These are phyloP conservation scores for Hypotaenidia okinawae DNA, from an alignment of 2,797 vertebrate species.

Conservation along the genomic window DNA sequence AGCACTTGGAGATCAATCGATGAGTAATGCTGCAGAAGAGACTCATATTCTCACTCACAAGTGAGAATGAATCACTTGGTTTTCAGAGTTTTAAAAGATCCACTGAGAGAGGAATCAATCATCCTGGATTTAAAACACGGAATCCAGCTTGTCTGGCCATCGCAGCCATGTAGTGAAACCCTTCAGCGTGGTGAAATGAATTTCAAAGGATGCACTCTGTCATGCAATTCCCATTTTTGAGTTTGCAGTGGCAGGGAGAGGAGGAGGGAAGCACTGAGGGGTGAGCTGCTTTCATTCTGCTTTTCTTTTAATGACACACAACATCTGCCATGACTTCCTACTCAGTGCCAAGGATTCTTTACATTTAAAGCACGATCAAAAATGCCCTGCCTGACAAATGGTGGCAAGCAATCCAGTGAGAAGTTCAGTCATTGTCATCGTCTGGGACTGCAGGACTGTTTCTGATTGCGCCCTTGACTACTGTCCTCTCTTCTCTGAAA, in stretches of 20 bases:
- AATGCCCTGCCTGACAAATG: neutral
- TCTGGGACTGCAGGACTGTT: neutral
- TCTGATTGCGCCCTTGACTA: neutral
- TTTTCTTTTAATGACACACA: neutral
- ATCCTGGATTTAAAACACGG: neutral
- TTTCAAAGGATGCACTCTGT: rapidly evolving
- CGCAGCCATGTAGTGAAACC: neutral
- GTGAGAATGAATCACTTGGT: neutral
- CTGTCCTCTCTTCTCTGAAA: neutral
- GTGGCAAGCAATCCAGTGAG: neutral
- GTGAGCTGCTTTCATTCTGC: neutral
- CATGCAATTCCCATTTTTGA: neutral
- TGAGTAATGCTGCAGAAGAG: neutral
- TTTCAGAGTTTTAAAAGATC: neutral
- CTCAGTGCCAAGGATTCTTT: neutral
- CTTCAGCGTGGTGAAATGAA: neutral
- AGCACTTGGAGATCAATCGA: neutral
- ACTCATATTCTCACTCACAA: neutral
- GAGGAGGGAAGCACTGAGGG: neutral
- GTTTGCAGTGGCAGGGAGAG: neutral
- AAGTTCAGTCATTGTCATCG: neutral
- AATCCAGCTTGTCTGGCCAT: neutral
- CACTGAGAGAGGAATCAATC: neutral
- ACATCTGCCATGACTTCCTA: neutral
- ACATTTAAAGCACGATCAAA: neutral